phyloP scores from a whole-genome alignment of 2,797 vertebrate genomes.

The Tympanoctomys barrerae region DNA sequence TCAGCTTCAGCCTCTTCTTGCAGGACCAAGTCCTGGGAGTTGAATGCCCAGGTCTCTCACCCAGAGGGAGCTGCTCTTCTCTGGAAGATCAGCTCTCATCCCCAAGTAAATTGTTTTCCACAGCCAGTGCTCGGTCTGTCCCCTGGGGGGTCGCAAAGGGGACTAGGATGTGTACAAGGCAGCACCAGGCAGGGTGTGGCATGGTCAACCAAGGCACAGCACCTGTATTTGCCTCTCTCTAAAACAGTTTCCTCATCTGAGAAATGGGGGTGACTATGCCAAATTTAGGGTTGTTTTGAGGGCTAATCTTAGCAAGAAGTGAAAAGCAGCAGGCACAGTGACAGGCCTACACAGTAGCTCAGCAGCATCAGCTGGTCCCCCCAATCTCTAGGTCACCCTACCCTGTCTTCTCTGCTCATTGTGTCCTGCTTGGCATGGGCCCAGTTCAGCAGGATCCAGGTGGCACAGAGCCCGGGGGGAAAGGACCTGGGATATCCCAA shows the following conservation, averaged over 20 bases:
- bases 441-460: slow-evolving; percentile 61
- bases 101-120: slow-evolving; percentile 65
- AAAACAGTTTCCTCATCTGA: slow-evolving; percentile 53
- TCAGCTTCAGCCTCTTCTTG: not conserved
- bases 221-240: not conserved
- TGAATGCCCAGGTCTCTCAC: not conserved
- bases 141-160: not conserved
- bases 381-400: not conserved
- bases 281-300: not conserved
- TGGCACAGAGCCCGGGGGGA: slow-evolving; percentile 60
- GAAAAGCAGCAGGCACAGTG: not conserved
- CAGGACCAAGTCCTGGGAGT: not conserved
- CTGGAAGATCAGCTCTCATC: slow-evolving; percentile 62
- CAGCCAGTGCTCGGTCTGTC: not conserved
- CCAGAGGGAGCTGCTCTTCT: slow-evolving; percentile 55
- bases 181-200: not conserved
- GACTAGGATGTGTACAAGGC: not conserved
- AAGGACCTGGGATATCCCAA: slow-evolving; percentile 46
- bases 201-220: not conserved
- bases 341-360: not conserved
- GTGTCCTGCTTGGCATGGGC: slow-evolving; percentile 50
- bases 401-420: not conserved
- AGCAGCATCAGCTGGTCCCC: not conserved
- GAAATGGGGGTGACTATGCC: not conserved
- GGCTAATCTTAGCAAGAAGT: slow-evolving; percentile 36